Base-by-base conservation (phyloP, 2,113 vertebrate genomes). In the Lophotis ruficrista region DNA sequence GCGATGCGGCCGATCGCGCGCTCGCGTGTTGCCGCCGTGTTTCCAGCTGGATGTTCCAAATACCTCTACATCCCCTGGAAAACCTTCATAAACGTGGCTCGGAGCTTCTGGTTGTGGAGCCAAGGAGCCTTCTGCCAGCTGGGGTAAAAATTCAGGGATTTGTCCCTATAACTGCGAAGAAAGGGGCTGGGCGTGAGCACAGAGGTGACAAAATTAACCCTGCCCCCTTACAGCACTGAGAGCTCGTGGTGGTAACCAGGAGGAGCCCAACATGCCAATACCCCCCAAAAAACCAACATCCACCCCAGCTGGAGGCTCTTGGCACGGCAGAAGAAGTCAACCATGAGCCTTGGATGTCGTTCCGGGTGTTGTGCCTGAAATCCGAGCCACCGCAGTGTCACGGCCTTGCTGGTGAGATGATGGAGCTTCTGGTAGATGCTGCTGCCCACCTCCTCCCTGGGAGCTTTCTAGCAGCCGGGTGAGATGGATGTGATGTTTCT, bases 381-480 rank as follows among this genome's bases (percentile, higher is more conserved):
- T 14, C 8, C 2, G 21, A 24, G 24, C 0, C 1, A 23, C 11
- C 0, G 3, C 22, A n/a, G 7, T 25, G 6, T 56, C 41, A 4
- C 37, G 25, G n/a, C 5, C 18, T 54, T 61, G 6, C 2, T 4
- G 37, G 51, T 16, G 68, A 57, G 28, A 12, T 43, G 43, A 5
- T 65, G 70, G 37, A 76, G 20, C 30, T 66, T n/a, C 70, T 80
- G 45, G 22, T 15, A 25, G 51, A 1, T 48, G 27, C 70, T 47
- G 3, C 66, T 28, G 23, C 41, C 37, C 41, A 8, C 6, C 16
- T 57, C 33, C 43, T 65, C 43, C 31, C 38, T 13, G 13, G 56
- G 56, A 71, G 31, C 27, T 66, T 68, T 87, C 19, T 75, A 3
- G 10, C 57, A 37, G n/a, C 33, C 19, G 8, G 2, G 1, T 31